These are phyloP conservation scores for Pycnomerus fuliginosus DNA, from an alignment of 2,888 invertebrate species.

Conservation along the genomic window DNA sequence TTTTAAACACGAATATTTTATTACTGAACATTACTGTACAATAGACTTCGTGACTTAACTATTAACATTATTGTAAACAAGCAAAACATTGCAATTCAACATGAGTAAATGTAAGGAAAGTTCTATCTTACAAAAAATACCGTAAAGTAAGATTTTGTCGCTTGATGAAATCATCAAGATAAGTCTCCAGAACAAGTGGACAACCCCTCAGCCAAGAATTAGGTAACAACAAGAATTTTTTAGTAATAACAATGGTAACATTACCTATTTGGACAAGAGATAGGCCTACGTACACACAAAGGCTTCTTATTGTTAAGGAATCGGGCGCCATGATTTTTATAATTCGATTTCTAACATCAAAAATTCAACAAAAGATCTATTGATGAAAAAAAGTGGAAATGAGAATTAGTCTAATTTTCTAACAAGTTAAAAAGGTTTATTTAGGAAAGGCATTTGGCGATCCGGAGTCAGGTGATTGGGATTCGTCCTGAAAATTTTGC, in stretches of 20 bases:
- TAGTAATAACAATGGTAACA: conserved; percentile 6
- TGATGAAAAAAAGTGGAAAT: neutral
- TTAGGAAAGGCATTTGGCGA: conserved; percentile 51
- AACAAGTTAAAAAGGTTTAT: conserved; percentile 36
- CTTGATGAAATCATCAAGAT: too few species aligned
- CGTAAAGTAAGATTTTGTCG: too few species aligned
- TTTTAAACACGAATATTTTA: conserved; percentile 24
- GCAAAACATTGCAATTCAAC: conserved; percentile 20
- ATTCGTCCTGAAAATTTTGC: conserved; percentile 47
- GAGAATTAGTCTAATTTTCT: conserved; percentile 19
- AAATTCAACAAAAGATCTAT: conserved; percentile 17
- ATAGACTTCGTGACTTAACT: conserved; percentile 24
- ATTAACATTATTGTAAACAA: conserved; percentile 24
- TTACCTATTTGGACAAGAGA: conserved; percentile 20
- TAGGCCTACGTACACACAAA: conserved; percentile 36
- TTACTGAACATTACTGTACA: conserved; percentile 27
- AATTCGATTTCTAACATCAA: conserved; percentile 21
- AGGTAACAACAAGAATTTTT: conserved; percentile 32
- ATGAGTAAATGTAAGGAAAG: too few species aligned
- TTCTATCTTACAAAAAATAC: too few species aligned
- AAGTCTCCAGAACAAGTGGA: conserved; percentile 26
- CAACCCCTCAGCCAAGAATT: too few species aligned
- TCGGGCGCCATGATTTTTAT: conserved; percentile 20
- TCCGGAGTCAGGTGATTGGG: conserved; percentile 42
- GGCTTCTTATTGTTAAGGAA: conserved; percentile 31